A percentile compares a stretch with the other conserved stretches of the same genome.
These are phyloP conservation scores for Triops longicaudatus DNA, from an alignment of 1,140 invertebrate species.

Conservation along the genomic window DNA sequence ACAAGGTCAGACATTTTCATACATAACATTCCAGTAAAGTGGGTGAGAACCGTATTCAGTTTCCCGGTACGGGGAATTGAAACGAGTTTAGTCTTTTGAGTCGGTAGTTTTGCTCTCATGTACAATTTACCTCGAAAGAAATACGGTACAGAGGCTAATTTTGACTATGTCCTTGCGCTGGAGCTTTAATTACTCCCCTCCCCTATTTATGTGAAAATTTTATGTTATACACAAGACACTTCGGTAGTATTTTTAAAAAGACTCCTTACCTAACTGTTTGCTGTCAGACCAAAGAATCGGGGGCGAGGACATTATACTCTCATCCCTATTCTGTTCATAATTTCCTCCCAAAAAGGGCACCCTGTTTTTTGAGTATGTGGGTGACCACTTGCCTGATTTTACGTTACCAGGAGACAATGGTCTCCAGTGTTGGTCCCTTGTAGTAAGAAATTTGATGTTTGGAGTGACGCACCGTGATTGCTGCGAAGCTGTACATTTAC, in stretches of 20 bases:
- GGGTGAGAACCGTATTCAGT: too few species aligned
- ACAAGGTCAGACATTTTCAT: neutral
- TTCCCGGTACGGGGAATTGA: too few species aligned
- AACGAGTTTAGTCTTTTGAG: too few species aligned
- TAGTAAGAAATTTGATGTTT: neutral
- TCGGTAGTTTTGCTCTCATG: neutral
- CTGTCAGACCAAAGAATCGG: neutral
- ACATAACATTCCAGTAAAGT: neutral
- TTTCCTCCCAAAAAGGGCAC: neutral
- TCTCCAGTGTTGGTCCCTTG: neutral
- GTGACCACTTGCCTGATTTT: too few species aligned
- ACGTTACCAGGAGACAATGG: neutral
- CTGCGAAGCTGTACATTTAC: slow-evolving; percentile 8
- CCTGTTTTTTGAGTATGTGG: too few species aligned
- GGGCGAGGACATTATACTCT: neutral
- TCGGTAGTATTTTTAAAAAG: neutral
- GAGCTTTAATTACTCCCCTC: neutral
- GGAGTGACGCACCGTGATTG: slow-evolving; percentile 1
- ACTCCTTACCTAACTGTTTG: neutral
- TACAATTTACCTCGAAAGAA: neutral
- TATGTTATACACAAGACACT: neutral
- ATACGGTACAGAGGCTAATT: neutral
- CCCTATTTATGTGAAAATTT: neutral
- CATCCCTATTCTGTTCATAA: neutral
- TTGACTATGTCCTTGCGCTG: slow-evolving; percentile 13